phyloP scores from a whole-genome alignment of 2,888 invertebrate species.

The Belgica antarctica region DNA sequence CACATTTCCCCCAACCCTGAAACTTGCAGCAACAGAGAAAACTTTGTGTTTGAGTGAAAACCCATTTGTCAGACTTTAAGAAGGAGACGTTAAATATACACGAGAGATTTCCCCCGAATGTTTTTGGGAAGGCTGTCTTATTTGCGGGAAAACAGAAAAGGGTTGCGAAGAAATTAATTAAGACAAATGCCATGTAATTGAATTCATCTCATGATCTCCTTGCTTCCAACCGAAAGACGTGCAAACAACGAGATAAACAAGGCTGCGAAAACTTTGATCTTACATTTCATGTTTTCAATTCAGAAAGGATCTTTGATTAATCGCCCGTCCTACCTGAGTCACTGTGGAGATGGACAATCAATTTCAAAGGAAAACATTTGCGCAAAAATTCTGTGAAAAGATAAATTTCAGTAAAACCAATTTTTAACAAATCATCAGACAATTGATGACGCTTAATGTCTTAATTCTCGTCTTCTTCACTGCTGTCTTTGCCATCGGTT shows the following conservation, averaged over 20 bases:
- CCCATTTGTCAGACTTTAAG: constrained; percentile 7
- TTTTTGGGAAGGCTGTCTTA: not conserved
- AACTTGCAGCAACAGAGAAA: not conserved
- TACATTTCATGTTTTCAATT: not conserved
- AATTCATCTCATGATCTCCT: constrained; percentile 19
- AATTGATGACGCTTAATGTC: constrained; percentile 28
- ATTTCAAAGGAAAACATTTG: not conserved
- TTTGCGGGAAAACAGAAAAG: constrained; percentile 29
- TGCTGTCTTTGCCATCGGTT: constrained; percentile 32
- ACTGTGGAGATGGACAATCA: not conserved
- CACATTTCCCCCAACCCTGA: not conserved
- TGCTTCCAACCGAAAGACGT: not conserved
- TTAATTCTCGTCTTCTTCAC: constrained; percentile 12
- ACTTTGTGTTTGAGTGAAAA: not conserved
- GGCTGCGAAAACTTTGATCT: too few species aligned
- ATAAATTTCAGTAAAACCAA: constrained; percentile 30
- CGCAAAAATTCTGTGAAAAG: constrained; percentile 26
- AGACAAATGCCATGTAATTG: constrained; percentile 21
- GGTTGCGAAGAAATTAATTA: constrained; percentile 14
- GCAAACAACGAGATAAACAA: not conserved
- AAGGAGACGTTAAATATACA: not conserved
- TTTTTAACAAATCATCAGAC: constrained; percentile 43
- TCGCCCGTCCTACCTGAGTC: not conserved
- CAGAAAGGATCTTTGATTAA: constrained; percentile 22
- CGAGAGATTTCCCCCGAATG: not conserved